Base-by-base conservation (phyloP, 2,888 invertebrate species). In the Leptodirus hochenwartii region DNA sequence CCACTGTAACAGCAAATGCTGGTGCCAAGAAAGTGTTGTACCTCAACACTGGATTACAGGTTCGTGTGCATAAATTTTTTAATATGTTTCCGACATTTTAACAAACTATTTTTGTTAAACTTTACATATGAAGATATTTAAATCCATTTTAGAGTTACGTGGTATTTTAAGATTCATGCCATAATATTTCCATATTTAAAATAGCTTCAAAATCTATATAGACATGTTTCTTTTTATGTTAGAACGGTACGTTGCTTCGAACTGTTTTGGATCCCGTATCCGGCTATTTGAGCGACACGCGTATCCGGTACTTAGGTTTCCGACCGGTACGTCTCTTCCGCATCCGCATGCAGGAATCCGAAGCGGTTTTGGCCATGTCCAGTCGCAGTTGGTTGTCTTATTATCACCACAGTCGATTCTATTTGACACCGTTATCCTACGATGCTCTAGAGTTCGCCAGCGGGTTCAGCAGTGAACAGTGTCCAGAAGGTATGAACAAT, bases 321-420 rank as follows among this genome's bases (percentile, higher is more conserved):
- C 40, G 90, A 29, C 85, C 96, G 0, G 96, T 98, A 1, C 95
- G 96, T 54, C 62, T 98, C 4, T 98, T 96, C 55, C 72, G 90
- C 49, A 93, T 98, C 32, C 68, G 73, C 37, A 93, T 96, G 70
- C 96, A 98, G 49, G 87, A 85, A 9, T 77, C 84, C 6, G 93
- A 98, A 55, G 91, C 96, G 2, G 95, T 98, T 0, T 58, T 98
- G 17, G 98, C 98, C 1, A 91, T 96, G 69, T 96, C 95, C 1
- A 93, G 91, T 41, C 68, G 98, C 40, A 88, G 93, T 0, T 98
- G 98, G 98, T 62, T 98, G 14, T 91, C 93, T 47, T 99, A 98
- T 51, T 90, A 90, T 47, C 93, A 96, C 54, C 98, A 99, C 55
- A 95, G 88, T 57, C 68, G 85, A 30, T 90, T 90, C 47, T 93